Base-by-base conservation (phyloP, 2,797 vertebrate species). In the Pseudotriccus pelzelni region DNA sequence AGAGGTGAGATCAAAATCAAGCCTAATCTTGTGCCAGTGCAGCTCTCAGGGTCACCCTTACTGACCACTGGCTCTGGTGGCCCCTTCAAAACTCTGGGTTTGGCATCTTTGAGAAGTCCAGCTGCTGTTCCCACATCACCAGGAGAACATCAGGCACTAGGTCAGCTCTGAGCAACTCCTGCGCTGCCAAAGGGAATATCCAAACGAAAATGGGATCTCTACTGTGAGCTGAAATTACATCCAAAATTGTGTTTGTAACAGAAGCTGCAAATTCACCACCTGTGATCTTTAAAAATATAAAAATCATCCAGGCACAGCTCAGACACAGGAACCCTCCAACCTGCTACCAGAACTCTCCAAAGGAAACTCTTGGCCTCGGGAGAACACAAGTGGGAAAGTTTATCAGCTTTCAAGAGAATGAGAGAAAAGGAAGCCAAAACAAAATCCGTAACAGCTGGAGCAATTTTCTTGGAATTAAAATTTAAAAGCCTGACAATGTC, bases 381-480 rank as follows among this genome's bases (percentile, higher is more conserved):
- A 87, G 62, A 75, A 28, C 30, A 67, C 15, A 68, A 79, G 27
- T 52, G 74, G 87, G 64, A 81, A 13, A 32, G 43, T 74, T 69
- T 20, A 86, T 83, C 73, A 92, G 52, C 77, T 53, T 93, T 69
- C 52, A 60, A 72, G 72, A 73, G 78, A 52, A 77, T 53, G 68
- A 84, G 44, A 86, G 64, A 83, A 89, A 91, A n/a, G 59, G 72
- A 84, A 90, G 68, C 52, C 83, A 59, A 73, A 88, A 56, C 58
- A 79, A 94, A 94, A 95, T 79, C 95, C 8, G 0, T 75, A 96
- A 91, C 93, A 95, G 77, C 82, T 94, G 93, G 94, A 91, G 81
- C 70, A 93, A 92, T 95, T 93, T 94, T 91, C 96, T 92, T 92
- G 77, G 89, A 95, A 87, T 85, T 58, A 70, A 96, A 94, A 94